Evolutionary conservation across 2,797 vertebrate genomes (phyloP).

Genomic region (Danio albolineatus): DNA sequence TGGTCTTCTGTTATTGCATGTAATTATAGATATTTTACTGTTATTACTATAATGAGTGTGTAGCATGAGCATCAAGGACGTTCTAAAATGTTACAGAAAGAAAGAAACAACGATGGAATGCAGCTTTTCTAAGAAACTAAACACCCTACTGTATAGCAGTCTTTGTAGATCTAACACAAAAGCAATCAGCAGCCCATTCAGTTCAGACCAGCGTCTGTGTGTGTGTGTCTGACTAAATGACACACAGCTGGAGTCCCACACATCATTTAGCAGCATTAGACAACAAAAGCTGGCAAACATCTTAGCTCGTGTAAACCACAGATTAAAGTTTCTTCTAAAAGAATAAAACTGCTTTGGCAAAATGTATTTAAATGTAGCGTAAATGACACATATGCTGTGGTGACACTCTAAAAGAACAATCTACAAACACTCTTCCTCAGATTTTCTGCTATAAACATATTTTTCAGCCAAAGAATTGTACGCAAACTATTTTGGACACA

Average conservation of each 20-base stretch:
- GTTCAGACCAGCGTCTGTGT: slow-evolving; percentile 24
- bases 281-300: slow-evolving; percentile 46
- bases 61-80: background rate
- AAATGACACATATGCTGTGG: slow-evolving; percentile 13
- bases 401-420: slow-evolving; percentile 1
- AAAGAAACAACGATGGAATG: slow-evolving; percentile 15
- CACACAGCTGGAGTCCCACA: slow-evolving; percentile 56
- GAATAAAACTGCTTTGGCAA: slow-evolving; percentile 18
- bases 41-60: background rate
- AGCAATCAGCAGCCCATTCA: slow-evolving; percentile 61
- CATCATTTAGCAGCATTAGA: slow-evolving; percentile 67
- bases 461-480: background rate
- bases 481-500: no score
- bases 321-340: slow-evolving; percentile 33
- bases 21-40: background rate
- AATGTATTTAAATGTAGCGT: slow-evolving; percentile 42
- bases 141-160: slow-evolving; percentile 41
- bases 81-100: background rate
- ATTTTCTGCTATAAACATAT: no score
- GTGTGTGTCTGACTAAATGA: slow-evolving; percentile 47
- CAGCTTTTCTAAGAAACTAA: slow-evolving; percentile 40
- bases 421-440: background rate
- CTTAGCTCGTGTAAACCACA: slow-evolving; percentile 34
- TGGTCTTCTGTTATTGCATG: no score
- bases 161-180: slow-evolving; percentile 53